phyloP scores from a whole-genome alignment of 2,888 invertebrate genomes.

The Chorisops tibialis region DNA sequence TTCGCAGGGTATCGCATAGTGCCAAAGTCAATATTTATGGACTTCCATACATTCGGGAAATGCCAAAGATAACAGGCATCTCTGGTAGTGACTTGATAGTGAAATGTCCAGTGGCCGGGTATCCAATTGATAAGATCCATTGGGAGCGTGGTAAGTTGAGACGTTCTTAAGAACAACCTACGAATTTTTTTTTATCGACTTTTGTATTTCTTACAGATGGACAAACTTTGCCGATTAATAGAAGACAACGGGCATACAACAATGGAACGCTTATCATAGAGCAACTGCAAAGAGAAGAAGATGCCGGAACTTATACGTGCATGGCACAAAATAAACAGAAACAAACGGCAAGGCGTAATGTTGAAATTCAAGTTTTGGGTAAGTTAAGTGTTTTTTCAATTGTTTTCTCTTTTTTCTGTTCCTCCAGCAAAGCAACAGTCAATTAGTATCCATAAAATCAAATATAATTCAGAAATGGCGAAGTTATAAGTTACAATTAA shows the following conservation, averaged over 20 bases:
- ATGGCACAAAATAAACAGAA: constrained; percentile 82
- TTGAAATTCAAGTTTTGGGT: constrained; percentile 73
- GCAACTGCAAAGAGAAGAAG: constrained; percentile 78
- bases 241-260: constrained; percentile 79
- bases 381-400: too few relatives aligned
- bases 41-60: constrained; percentile 78
- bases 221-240: constrained; percentile 79
- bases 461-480: too few relatives aligned
- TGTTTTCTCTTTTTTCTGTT: too few relatives aligned
- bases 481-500: too few relatives aligned
- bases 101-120: constrained; percentile 87
- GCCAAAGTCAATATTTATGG: constrained; percentile 87
- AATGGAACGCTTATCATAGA: constrained; percentile 85
- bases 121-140: constrained; percentile 79
- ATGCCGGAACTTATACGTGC: constrained; percentile 87
- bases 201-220: constrained; percentile 60
- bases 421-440: too few relatives aligned
- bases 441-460: too few relatives aligned
- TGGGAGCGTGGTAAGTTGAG: constrained; percentile 80
- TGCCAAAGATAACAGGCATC: constrained; percentile 84
- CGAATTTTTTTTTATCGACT: constrained; percentile 15
- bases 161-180: background rate
- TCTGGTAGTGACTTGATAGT: constrained; percentile 80
- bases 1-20: constrained; percentile 64
- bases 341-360: constrained; percentile 71